A percentile compares a stretch with the other conserved stretches of the same genome.
Evolutionary conservation across 92 coral and sea anemone species (phyloP).

Genomic region (Epizoanthus ramosus): DNA sequence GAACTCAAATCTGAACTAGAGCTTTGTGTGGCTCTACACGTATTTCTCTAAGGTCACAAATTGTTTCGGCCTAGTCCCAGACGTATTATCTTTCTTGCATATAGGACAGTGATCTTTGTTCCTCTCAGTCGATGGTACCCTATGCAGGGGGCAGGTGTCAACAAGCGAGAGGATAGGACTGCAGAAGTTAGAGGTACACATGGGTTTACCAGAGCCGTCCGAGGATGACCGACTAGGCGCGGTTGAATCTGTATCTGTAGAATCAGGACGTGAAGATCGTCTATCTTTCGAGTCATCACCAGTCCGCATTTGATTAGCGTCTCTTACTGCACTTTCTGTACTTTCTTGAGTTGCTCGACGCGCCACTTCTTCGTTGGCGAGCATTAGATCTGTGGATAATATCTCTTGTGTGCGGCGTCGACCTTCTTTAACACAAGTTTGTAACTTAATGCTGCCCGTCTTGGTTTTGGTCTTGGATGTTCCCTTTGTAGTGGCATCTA

Average conservation of each 20-base stretch:
- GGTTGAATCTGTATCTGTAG: slow-evolving; percentile 11
- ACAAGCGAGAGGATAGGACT: slow-evolving; percentile 87
- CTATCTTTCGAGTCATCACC: slow-evolving; percentile 10
- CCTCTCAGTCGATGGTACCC: slow-evolving; percentile 60
- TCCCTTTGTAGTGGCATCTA: background rate
- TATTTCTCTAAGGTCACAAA: slow-evolving; percentile 58
- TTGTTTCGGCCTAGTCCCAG: slow-evolving; percentile 56
- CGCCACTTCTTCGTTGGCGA: slow-evolving; percentile 33
- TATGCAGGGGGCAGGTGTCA: slow-evolving; percentile 75
- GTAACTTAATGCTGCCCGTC: slow-evolving; percentile 40
- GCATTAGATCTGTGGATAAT: slow-evolving; percentile 30
- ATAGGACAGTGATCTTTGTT: slow-evolving; percentile 67
- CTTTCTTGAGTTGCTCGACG: slow-evolving; percentile 32
- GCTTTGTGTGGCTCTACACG: slow-evolving; percentile 34
- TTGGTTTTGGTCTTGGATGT: slow-evolving; percentile 2
- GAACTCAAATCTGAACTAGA: too few relatives aligned
- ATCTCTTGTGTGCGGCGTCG: slow-evolving; percentile 38
- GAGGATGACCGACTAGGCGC: slow-evolving; percentile 49
- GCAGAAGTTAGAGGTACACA: slow-evolving; percentile 80
- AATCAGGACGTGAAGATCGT: slow-evolving; percentile 12
- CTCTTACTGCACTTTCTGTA: background rate
- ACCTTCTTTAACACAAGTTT: slow-evolving; percentile 40
- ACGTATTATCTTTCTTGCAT: slow-evolving; percentile 66
- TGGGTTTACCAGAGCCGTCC: slow-evolving; percentile 50
- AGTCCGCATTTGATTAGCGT: background rate